Conservation (phyloP, 2,113 vertebrate genomes). For the Echinops telfairi region DNA sequence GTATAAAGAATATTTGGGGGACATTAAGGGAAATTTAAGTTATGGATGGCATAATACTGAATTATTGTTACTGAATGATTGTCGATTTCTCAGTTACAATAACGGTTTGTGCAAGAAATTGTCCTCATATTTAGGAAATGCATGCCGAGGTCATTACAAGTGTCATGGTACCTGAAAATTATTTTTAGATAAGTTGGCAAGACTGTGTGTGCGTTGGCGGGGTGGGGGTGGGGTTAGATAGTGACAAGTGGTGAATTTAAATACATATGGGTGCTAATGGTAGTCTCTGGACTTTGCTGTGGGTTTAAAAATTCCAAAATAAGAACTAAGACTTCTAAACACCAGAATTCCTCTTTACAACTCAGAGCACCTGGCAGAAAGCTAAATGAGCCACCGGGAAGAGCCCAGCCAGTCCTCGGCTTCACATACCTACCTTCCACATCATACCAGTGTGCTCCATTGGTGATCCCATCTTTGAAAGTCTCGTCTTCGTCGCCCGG, state of each 20-base stretch:
- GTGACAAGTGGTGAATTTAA: neutral
- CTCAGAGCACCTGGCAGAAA: constrained; percentile 29
- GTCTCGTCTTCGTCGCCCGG: constrained; percentile 87
- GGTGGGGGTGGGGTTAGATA: too few species aligned
- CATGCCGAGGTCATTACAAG: constrained; percentile 20
- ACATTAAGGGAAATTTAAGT: neutral
- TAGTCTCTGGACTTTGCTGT: constrained; percentile 17
- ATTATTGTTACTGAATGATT: neutral
- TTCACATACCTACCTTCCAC: constrained; percentile 90
- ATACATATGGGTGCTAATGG: neutral
- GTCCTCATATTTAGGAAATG: neutral
- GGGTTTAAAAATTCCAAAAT: constrained; percentile 51
- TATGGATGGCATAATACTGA: neutral
- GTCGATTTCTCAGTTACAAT: constrained; percentile 3
- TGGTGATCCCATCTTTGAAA: constrained; percentile 96
- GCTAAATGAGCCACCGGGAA: neutral
- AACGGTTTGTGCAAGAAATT: constrained; percentile 31
- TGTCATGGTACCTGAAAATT: constrained; percentile 24
- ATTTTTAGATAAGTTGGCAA: constrained; percentile 43
- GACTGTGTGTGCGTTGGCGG: neutral
- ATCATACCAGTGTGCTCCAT: constrained; percentile 97
- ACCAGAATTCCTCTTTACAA: constrained; percentile 47
- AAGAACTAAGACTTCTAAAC: neutral
- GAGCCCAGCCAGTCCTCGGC: neutral
- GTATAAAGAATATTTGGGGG: neutral